Conservation (phyloP, 2,888 invertebrate genomes). For the Falcaria lacertinaria region DNA sequence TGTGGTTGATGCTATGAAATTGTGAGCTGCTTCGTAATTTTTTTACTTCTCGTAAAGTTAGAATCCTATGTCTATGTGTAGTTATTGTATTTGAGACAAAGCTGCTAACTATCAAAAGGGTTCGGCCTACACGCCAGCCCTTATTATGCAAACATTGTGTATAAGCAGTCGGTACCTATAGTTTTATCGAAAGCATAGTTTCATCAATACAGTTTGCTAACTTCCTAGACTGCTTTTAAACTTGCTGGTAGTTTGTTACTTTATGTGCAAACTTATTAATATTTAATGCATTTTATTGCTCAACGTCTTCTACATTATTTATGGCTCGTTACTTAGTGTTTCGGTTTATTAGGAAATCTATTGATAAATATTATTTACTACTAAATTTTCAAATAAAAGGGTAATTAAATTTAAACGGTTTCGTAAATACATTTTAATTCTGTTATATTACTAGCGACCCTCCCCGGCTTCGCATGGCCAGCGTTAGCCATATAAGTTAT, state of each 20-base stretch:
- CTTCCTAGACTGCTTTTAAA: slow-evolving; percentile 27
- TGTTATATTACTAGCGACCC: too few species aligned
- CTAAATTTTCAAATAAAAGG: too few species aligned
- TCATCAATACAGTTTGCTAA: slow-evolving; percentile 27
- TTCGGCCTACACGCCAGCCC: not conserved
- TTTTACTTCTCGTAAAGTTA: too few species aligned
- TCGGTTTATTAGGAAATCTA: not conserved
- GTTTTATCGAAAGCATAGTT: slow-evolving; percentile 22
- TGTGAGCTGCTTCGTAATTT: too few species aligned
- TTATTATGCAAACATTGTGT: slow-evolving; percentile 16
- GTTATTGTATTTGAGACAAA: too few species aligned
- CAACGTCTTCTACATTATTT: slow-evolving; percentile 8
- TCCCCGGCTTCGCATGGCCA: too few species aligned
- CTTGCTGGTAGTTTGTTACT: slow-evolving; percentile 11
- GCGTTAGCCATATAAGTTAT: too few species aligned
- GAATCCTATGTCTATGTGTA: too few species aligned
- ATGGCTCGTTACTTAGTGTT: slow-evolving; percentile 4
- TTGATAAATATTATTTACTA: too few species aligned
- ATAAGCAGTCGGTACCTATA: slow-evolving; percentile 12
- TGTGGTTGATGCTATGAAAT: too few species aligned
- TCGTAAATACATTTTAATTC: too few species aligned
- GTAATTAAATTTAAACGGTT: too few species aligned
- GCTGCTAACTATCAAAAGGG: not conserved
- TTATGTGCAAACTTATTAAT: slow-evolving; percentile 16
- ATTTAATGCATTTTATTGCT: slow-evolving; percentile 20